Evolutionary conservation across 2,888 invertebrate genomes (phyloP), one percentile per base, ranked within the genome.

Genomic region (Taphrorychus bicolor): DNA sequence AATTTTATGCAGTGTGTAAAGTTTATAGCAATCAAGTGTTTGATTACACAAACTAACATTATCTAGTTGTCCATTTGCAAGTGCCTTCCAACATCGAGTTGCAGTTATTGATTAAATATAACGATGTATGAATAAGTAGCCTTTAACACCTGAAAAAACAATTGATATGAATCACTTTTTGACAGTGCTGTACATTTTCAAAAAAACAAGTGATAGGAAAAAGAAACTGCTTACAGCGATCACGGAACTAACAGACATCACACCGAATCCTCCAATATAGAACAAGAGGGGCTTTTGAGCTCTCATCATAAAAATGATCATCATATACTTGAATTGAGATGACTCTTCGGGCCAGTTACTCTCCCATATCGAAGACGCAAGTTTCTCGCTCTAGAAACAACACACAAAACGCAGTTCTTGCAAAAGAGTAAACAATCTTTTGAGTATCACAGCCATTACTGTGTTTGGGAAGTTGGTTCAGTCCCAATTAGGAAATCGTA

Each of bases 221-320:
- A n/a, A n/a, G n/a, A n/a, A n/a, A n/a, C n/a, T n/a, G n/a, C n/a
- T 1, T 59, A 69, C 69, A 0, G 63, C 18, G 24, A 69, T 49
- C 54, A 64, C 49, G 1, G 69, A 56, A 4, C 60, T 51, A 11
- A 69, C 11, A 9, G 69, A 64, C 69, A 69, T 64, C 0, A 56
- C 64, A 11, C 59, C 41, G n/a, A 69, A 69, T 0, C 56, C 56
- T 5, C 69, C 69, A 52, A 69, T 65, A 19, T 48, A 21, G 3
- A 69, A 16, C 56, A 45, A 49, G 7, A 69, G 42, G 3, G 59
- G 24, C 19, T 18, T 49, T 56, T 69, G 59, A 7, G 59, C 17
- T 59, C 64, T 60, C 56, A 64, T 18, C 11, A 69, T 60, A 60
- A 69, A 69, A n/a, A 69, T 60, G n/a, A 60, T 18, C 59, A 69